Percentiles rank a stretch among this genome's conserved stretches.
Conservation (phyloP, 2,888 invertebrate genomes). For the Nineta flava region DNA sequence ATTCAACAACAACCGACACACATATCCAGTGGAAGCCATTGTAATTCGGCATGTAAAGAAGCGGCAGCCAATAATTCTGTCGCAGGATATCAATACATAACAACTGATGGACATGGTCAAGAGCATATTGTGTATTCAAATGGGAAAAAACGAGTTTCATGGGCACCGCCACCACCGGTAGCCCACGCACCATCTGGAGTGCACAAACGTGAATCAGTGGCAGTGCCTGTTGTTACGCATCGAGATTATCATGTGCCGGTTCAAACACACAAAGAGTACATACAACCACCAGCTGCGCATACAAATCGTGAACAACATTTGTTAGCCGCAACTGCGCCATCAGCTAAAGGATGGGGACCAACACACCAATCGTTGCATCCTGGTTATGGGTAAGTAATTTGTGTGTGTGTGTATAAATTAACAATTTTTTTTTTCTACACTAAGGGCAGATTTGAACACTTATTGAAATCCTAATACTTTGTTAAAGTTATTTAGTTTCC, state of each 20-base stretch:
- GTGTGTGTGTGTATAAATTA: background rate
- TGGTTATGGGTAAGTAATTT: constrained; percentile 26
- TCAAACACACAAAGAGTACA: constrained; percentile 36
- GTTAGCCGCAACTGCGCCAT: constrained; percentile 27
- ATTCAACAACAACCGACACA: constrained; percentile 13
- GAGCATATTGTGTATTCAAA: constrained; percentile 32
- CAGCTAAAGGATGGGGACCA: constrained; percentile 28
- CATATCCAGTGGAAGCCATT: constrained; percentile 19
- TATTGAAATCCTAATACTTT: too few species aligned
- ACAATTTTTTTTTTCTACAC: too few species aligned
- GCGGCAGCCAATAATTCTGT: constrained; percentile 23
- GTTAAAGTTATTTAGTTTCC: too few species aligned
- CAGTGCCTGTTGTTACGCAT: constrained; percentile 27
- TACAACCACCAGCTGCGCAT: constrained; percentile 42
- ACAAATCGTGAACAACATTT: constrained; percentile 42
- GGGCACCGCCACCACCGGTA: constrained; percentile 35
- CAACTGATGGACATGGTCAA: constrained; percentile 27
- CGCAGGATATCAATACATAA: constrained; percentile 29
- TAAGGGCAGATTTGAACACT: too few species aligned
- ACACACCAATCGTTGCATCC: constrained; percentile 29
- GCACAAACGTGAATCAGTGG: constrained; percentile 23
- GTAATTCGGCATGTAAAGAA: constrained; percentile 30
- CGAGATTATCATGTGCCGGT: constrained; percentile 25
- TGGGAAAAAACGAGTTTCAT: constrained; percentile 38
- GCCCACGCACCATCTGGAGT: constrained; percentile 24